phyloP scores from a whole-genome alignment of 1,140 invertebrate genomes.

The Bombus huntii region DNA sequence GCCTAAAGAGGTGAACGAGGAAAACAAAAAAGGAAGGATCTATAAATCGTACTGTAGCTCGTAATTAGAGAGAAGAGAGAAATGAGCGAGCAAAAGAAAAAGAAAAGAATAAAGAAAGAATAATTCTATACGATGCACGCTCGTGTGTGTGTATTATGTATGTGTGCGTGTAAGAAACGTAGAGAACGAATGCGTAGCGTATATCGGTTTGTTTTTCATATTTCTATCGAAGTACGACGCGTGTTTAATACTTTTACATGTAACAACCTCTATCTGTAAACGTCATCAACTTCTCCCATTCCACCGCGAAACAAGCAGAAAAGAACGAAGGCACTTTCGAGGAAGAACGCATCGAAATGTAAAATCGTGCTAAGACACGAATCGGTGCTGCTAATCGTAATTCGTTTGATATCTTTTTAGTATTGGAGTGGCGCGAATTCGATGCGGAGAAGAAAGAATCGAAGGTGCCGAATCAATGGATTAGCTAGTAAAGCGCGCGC shows the following conservation, averaged over 20 bases:
- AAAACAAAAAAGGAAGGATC: not conserved
- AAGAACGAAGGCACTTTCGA: not conserved
- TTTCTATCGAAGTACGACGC: slow-evolving; percentile 71
- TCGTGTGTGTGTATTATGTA: not conserved
- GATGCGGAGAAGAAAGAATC: slow-evolving; percentile 4
- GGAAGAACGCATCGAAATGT: slow-evolving; percentile 4
- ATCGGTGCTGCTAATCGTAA: not conserved
- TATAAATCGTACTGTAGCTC: slow-evolving; percentile 40
- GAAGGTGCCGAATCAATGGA: slow-evolving; percentile 26
- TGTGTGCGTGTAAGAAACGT: slow-evolving; percentile 48
- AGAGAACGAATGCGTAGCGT: slow-evolving; percentile 54
- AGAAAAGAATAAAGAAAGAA: not conserved
- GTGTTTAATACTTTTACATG: slow-evolving; percentile 78
- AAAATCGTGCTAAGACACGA: not conserved
- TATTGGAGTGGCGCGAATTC: not conserved
- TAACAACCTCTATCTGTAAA: slow-evolving; percentile 31
- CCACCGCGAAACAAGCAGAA: not conserved
- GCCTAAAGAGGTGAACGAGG: slow-evolving; percentile 44
- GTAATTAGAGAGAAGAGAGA: slow-evolving; percentile 46
- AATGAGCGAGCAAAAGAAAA: slow-evolving; percentile 49
- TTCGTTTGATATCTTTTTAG: not conserved
- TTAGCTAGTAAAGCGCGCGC: slow-evolving; percentile 40
- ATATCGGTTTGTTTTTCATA: slow-evolving; percentile 74
- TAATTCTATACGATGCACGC: slow-evolving; percentile 25
- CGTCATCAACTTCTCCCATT: slow-evolving; percentile 21